Evolutionary conservation across 2,797 vertebrate species (phyloP).

Genomic region (Spinus pinus): DNA sequence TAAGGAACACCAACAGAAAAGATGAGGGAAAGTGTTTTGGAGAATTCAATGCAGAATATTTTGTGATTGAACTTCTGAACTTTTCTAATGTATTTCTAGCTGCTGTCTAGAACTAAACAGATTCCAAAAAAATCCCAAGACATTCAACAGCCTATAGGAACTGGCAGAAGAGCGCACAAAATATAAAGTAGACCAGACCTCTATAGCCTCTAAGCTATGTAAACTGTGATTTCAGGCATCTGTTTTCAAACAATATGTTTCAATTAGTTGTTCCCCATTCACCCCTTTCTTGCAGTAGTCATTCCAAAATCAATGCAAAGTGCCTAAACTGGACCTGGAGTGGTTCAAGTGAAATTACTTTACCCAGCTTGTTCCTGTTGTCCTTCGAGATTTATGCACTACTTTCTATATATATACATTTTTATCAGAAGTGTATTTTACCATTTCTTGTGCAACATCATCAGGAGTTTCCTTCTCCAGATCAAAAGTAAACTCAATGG

Average conservation of each 20-base stretch:
- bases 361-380: not conserved
- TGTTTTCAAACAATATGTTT: not conserved
- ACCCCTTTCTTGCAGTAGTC: not conserved
- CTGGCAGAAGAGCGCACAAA: not conserved
- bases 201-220: not conserved
- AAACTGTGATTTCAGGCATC: not conserved
- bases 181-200: not conserved
- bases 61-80: not conserved
- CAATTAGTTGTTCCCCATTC: not conserved
- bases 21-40: not conserved
- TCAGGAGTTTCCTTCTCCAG: conserved; percentile 95
- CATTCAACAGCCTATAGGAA: not conserved
- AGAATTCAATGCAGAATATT: not conserved
- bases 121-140: not conserved
- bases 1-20: not conserved
- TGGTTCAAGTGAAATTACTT: not conserved
- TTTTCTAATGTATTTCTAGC: not conserved
- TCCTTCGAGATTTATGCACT: conserved; percentile 20
- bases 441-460: conserved; percentile 97
- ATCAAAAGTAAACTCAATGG: conserved; percentile 97
- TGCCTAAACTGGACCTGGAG: not conserved
- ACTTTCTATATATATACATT: not conserved
- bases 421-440: conserved; percentile 71
- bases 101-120: not conserved
- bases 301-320: not conserved